A percentile compares a stretch with the other conserved stretches of the same genome.
phyloP scores from a whole-genome alignment of 2,888 invertebrate genomes.

The Troglohyphantes excavatus region DNA sequence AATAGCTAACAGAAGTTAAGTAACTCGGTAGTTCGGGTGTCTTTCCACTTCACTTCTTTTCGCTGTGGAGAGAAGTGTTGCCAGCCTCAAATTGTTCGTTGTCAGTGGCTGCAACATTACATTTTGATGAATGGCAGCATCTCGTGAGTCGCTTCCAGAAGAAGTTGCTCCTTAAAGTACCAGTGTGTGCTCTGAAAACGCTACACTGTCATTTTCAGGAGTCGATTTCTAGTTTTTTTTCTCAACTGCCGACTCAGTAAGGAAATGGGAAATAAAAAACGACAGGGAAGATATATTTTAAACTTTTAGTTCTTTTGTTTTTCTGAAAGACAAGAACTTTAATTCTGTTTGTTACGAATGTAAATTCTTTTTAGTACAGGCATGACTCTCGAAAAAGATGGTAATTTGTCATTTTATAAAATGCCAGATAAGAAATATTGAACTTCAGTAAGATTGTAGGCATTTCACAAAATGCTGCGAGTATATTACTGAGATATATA shows the following conservation, averaged over 20 bases:
- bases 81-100: slow-evolving; percentile 28
- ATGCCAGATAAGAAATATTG: too few relatives aligned
- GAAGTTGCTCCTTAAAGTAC: neutral
- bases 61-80: neutral
- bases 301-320: too few relatives aligned
- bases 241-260: neutral
- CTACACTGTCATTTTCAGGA: slow-evolving; percentile 9
- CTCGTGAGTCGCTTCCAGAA: slow-evolving; percentile 25
- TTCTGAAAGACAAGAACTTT: too few relatives aligned
- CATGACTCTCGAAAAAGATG: too few relatives aligned
- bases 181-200: neutral
- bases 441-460: too few relatives aligned
- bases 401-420: too few relatives aligned
- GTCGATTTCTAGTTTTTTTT: neutral
- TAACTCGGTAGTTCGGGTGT: slow-evolving; percentile 44
- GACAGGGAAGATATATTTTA: neutral
- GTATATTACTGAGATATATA: too few relatives aligned
- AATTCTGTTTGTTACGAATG: too few relatives aligned
- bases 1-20: slow-evolving; percentile 39
- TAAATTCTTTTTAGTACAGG: too few relatives aligned
- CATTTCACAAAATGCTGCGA: too few relatives aligned
- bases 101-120: slow-evolving; percentile 49
- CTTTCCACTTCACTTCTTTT: slow-evolving; percentile 38
- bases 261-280: neutral
- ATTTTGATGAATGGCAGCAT: slow-evolving; percentile 58